phyloP scores from a whole-genome alignment of 2,888 invertebrate species.

The Pasiphila rectangulata region DNA sequence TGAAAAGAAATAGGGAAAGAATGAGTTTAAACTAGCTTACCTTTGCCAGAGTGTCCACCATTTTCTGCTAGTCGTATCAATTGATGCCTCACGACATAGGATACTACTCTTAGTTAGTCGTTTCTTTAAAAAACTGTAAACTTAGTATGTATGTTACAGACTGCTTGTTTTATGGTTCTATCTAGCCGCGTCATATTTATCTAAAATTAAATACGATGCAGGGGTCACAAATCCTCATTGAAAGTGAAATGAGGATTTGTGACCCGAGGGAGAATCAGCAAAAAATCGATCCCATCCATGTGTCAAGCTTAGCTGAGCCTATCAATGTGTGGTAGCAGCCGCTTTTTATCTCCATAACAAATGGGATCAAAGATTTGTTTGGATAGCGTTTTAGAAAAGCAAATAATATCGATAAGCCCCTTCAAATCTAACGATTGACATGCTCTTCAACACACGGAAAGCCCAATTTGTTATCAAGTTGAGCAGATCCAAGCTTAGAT shows the following conservation, averaged over 20 bases:
- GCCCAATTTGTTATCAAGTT: neutral
- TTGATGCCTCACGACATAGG: too few species aligned
- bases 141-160: too few species aligned
- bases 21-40: too few species aligned
- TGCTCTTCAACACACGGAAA: neutral
- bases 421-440: neutral
- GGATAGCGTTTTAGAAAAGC: constrained; percentile 7
- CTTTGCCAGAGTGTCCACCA: too few species aligned
- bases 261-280: constrained; percentile 35
- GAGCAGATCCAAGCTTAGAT: neutral
- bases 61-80: too few species aligned
- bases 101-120: too few species aligned
- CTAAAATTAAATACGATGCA: constrained; percentile 25
- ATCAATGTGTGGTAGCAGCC: constrained; percentile 36
- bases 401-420: constrained; percentile 8
- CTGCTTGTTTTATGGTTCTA: constrained; percentile 2
- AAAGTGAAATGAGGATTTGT: too few species aligned
- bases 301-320: constrained; percentile 43
- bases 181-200: constrained; percentile 20
- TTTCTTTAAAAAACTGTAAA: too few species aligned
- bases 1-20: too few species aligned
- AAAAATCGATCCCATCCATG: constrained; percentile 41
- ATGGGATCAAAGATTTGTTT: constrained; percentile 37
- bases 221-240: constrained; percentile 32
- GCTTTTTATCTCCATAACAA: constrained; percentile 45